Base-by-base conservation (phyloP, 1,140 invertebrate genomes). In the Drosophila pandora region DNA sequence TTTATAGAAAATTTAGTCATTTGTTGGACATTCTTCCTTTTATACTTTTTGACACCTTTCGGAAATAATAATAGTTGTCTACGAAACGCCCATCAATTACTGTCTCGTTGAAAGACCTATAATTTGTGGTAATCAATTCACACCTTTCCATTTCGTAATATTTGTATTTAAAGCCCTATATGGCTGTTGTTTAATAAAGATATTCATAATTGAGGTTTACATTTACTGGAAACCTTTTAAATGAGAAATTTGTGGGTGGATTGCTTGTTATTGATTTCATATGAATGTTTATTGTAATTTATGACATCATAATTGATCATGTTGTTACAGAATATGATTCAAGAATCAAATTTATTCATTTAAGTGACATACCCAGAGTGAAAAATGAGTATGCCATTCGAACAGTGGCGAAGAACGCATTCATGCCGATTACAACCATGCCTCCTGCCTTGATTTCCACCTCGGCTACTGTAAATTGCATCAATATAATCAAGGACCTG, bases 341-440 rank as follows among this genome's bases (percentile, higher is more conserved):
- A 28, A 28, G 5, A 28, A 7, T 6, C 25, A 6, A 28, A 6
- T 4, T 4, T 12, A 3, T 23, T 12, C 47, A 52, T 41, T 39
- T 41, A 37, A 76, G 56, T 2, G 73, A 67, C 62, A 75, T 47
- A 23, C 49, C 71, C 8, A 76, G 34, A 1, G 72, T 49, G 32
- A 74, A 75, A 4, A 75, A 75, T 2, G 72, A 75, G 39, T 76
- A 76, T 10, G 71, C 55, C 71, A 67, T 59, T 6, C 30, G 50
- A 4, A 74, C 52, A 0, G 72, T 75, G 45, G 71, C 17, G 8
- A 75, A 75, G 37, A 75, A 76, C 0, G 73, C 73, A 30, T 50
- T 55, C 62, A 76, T 43, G 6, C 62, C 62, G 1, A 75, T 75
- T 23, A 62, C 34, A 32, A 76, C 30, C 28, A 76, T 75, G 4